Evolutionary conservation across 2,113 vertebrate species (phyloP).

Genomic region (Chroicocephalus ridibundus): DNA sequence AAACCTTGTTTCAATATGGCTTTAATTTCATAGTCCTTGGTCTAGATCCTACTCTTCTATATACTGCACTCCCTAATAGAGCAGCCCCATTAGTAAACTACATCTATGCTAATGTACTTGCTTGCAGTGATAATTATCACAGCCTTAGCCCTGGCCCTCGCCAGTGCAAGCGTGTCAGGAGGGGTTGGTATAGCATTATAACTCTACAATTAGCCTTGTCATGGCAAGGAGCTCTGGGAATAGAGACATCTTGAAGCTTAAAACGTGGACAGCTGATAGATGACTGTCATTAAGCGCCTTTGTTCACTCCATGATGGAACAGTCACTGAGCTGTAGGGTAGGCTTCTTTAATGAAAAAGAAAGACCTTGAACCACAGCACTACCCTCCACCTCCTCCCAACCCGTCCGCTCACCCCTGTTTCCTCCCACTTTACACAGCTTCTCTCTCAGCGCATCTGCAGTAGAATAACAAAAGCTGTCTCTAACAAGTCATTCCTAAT

Average conservation of each 20-base stretch:
- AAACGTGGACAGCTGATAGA: slow-evolving; percentile 68
- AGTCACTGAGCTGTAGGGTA: slow-evolving; percentile 10
- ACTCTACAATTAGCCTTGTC: slow-evolving; percentile 76
- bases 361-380: slow-evolving; percentile 62
- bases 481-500: not conserved
- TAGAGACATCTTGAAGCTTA: slow-evolving; percentile 53
- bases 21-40: slow-evolving; percentile 41
- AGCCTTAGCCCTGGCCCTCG: slow-evolving; percentile 49
- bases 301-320: slow-evolving; percentile 37
- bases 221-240: slow-evolving; percentile 60
- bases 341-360: slow-evolving; percentile 35
- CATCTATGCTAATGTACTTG: slow-evolving; percentile 63
- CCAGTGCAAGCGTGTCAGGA: slow-evolving; percentile 20
- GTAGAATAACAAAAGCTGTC: slow-evolving; percentile 31
- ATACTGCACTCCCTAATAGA: slow-evolving; percentile 11
- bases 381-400: slow-evolving; percentile 14
- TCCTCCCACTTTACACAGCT: not conserved
- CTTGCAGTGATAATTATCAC: slow-evolving; percentile 59
- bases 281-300: slow-evolving; percentile 73
- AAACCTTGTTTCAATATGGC: slow-evolving; percentile 10
- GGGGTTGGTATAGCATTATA: slow-evolving; percentile 41
- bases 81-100: slow-evolving; percentile 53
- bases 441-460: slow-evolving; percentile 8
- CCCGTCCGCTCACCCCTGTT: not conserved
- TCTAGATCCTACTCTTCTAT: slow-evolving; percentile 15